Base-by-base conservation (phyloP, 2,797 vertebrate species). In the Limnodromus scolopaceus region DNA sequence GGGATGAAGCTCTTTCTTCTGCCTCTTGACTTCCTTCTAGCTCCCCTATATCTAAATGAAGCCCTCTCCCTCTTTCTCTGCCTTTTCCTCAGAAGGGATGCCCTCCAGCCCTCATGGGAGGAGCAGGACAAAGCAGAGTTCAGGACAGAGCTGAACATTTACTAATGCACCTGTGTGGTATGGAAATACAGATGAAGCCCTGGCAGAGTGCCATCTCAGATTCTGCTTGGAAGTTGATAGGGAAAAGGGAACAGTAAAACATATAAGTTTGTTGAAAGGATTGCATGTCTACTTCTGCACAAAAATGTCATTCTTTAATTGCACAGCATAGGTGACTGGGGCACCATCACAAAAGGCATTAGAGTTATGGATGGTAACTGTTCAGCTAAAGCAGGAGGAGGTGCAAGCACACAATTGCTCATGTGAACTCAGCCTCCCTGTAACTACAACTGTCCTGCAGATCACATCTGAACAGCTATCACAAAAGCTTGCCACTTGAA, bases 1-100 rank as follows among this genome's bases (percentile, higher is more conserved):
- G 69, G 74, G 20, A 69, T 66, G 14, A 87, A 87, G 69, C 32
- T 36, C 68, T 86, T 65, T 76, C 72, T 96, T 93, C 46, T 41
- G 10, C 6, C 28, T 91, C 55, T 76, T 80, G n/a, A 41, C 28
- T 84, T 92, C 13, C 18, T 75, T 85, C 45, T n/a, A 30, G n/a
- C 63, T 72, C 64, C 34, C 22, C 30, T 80, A 28, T 65, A 68
- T 75, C 79, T 76, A 74, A 88, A 74, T 53, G 16, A 13, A 80
- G 7, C 11, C 28, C 16, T 83, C 22, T 70, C n/a, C 30, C 8
- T 79, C 53, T 75, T 87, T 79, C 48, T 85, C 23, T 68, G 20
- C 28, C 16, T 88, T 92, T 71, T 94, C 15, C 16, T 88, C 15
- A 3, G 36, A 34, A 54, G 10, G 60, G 36, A 63, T 54, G 25